These are phyloP conservation scores for Umimayanthus kanabou DNA, from an alignment of 92 coral and sea anemone species.

Conservation along the genomic window DNA sequence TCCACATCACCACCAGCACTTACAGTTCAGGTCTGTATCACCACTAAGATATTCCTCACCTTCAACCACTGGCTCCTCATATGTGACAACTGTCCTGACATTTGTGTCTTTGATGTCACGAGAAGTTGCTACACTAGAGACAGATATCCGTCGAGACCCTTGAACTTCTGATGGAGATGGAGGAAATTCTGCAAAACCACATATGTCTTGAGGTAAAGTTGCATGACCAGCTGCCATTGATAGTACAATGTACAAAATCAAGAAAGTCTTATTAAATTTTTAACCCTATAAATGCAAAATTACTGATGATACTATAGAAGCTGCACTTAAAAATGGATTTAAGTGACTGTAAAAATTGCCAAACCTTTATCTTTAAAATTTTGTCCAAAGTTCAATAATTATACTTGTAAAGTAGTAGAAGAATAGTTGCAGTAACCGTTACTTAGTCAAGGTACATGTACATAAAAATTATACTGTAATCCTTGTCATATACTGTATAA, in stretches of 20 bases:
- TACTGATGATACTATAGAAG: too few species aligned
- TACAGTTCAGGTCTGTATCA: neutral
- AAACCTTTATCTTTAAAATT: too few species aligned
- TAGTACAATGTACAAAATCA: too few species aligned
- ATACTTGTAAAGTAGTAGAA: too few species aligned
- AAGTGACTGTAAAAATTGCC: too few species aligned
- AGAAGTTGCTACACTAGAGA: constrained; percentile 61
- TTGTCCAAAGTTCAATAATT: too few species aligned
- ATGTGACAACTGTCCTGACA: constrained; percentile 22
- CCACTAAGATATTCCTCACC: neutral
- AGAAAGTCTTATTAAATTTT: too few species aligned
- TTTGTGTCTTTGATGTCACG: constrained; percentile 21
- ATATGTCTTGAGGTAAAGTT: neutral
- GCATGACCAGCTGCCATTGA: too few species aligned
- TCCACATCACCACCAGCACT: neutral
- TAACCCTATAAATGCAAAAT: too few species aligned
- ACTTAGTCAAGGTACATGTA: neutral
- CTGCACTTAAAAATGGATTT: too few species aligned
- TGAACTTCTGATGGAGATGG: constrained; percentile 35
- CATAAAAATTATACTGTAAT: neutral
- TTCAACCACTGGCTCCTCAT: constrained; percentile 23
- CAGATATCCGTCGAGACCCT: constrained; percentile 53
- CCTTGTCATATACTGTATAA: too few species aligned
- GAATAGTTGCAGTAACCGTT: too few species aligned
- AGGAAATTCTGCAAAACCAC: constrained; percentile 26